Evolutionary conservation across 2,888 invertebrate species (phyloP).

Genomic region (Autographa pulchrina): DNA sequence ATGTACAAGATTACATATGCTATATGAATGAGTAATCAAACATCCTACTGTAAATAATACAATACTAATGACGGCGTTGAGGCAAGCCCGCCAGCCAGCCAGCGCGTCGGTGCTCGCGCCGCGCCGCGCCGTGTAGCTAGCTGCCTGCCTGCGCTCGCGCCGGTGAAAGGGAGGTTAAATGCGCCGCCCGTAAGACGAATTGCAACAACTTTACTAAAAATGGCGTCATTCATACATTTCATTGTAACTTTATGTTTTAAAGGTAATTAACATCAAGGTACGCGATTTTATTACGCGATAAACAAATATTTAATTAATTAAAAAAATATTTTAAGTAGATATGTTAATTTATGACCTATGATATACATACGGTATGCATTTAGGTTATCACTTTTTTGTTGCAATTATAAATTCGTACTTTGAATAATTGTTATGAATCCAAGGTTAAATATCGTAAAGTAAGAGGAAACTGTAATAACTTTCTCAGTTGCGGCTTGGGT

Average conservation of each 20-base stretch:
- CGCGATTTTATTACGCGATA: conserved; percentile 47
- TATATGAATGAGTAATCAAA: conserved; percentile 7
- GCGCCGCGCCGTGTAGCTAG: conserved; percentile 51
- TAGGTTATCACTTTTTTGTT: conserved; percentile 18
- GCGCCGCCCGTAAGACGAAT: conserved; percentile 80
- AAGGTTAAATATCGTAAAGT: conserved; percentile 23
- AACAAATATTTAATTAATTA: conserved; percentile 49
- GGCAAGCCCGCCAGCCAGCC: conserved; percentile 68
- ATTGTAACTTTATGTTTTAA: conserved; percentile 80
- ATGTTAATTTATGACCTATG: conserved; percentile 1
- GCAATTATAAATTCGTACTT: conserved; percentile 5
- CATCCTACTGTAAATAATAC: conserved; percentile 10
- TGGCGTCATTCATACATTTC: conserved; percentile 87
- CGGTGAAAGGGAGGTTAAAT: conserved; percentile 88
- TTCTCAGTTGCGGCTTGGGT: background rate
- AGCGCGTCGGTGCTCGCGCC: conserved; percentile 74
- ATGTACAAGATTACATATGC: background rate
- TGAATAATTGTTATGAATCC: conserved; percentile 26
- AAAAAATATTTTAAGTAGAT: conserved; percentile 10
- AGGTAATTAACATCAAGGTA: conserved; percentile 72
- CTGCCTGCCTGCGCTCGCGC: conserved; percentile 58
- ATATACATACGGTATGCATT: conserved; percentile 19
- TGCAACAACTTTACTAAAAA: conserved; percentile 87
- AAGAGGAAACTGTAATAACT: conserved; percentile 20
- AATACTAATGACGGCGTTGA: conserved; percentile 40